Percentiles rank a stretch among this genome's conserved stretches.
Evolutionary conservation across 2,888 invertebrate species (phyloP).

Genomic region (Thereva nobilitata): DNA sequence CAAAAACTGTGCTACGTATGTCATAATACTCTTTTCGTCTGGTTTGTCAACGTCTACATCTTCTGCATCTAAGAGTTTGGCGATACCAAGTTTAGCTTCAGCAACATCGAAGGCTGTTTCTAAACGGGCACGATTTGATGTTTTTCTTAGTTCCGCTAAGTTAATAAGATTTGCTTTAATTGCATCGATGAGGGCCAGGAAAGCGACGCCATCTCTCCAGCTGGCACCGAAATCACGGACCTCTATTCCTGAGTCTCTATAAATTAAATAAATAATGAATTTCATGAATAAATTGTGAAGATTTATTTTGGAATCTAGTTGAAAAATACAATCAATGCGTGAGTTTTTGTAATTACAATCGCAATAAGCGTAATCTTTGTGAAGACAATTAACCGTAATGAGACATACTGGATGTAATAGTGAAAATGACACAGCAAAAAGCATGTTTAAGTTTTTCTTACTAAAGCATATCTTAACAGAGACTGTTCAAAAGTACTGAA

Average conservation of each 20-base stretch:
- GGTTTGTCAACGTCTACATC: constrained; percentile 95
- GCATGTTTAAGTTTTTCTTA: too few relatives aligned
- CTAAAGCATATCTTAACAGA: too few relatives aligned
- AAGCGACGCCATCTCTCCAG: constrained; percentile 95
- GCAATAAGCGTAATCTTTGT: too few relatives aligned
- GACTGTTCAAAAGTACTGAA: constrained; percentile 20
- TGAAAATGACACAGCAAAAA: too few relatives aligned
- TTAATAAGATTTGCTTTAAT: constrained; percentile 92
- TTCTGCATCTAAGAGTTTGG: constrained; percentile 89
- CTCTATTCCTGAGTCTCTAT: constrained; percentile 82
- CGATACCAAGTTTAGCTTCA: constrained; percentile 87
- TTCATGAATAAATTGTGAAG: constrained; percentile 41
- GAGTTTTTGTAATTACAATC: too few relatives aligned
- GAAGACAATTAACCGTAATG: too few relatives aligned
- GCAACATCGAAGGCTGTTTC: constrained; percentile 94
- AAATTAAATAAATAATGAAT: constrained; percentile 39
- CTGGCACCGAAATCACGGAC: constrained; percentile 93
- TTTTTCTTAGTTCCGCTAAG: constrained; percentile 76
- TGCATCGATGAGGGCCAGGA: constrained; percentile 92
- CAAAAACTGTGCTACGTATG: constrained; percentile 96
- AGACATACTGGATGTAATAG: too few relatives aligned
- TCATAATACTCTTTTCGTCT: constrained; percentile 97
- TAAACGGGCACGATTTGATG: constrained; percentile 79
- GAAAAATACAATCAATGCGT: too few relatives aligned
- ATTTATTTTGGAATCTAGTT: too few relatives aligned